phyloP scores from a whole-genome alignment of 2,113 vertebrate genomes.

The Porphyrio hochstetteri region DNA sequence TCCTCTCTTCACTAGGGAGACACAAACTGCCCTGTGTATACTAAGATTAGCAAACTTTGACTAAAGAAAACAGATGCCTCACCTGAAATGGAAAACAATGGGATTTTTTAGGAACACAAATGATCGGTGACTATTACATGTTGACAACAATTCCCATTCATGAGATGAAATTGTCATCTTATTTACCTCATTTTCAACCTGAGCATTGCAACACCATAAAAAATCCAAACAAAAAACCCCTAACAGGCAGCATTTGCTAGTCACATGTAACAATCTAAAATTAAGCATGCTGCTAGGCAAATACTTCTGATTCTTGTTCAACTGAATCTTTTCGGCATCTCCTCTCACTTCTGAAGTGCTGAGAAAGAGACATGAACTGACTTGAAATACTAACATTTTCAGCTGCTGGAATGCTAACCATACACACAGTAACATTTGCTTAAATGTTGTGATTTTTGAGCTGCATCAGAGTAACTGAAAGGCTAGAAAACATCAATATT shows the following conservation, averaged over 20 bases:
- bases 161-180: not conserved
- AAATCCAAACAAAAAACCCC: not conserved
- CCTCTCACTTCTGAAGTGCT: not conserved
- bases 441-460: not conserved
- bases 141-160: not conserved
- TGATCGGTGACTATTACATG: not conserved
- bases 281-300: not conserved
- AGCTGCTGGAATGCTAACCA: not conserved
- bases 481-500: not conserved
- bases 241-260: not conserved
- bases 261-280: not conserved
- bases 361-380: constrained; percentile 11
- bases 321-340: not conserved
- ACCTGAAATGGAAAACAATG: not conserved
- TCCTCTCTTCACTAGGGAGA: not conserved
- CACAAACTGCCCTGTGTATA: not conserved
- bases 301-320: not conserved
- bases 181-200: not conserved
- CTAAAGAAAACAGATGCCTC: not conserved
- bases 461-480: not conserved
- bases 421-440: not conserved
- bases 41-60: not conserved
- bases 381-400: constrained; percentile 6
- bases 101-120: not conserved
- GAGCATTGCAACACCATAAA: not conserved